phyloP scores from a whole-genome alignment of 1,140 invertebrate genomes.

The fruit fly (Drosophila melanogaster) region Release_6_plus_ISO1_MT NT_037436.4:20142501-20143000 shows the following conservation, averaged over 20 bases:
- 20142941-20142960: background rate
- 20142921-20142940: background rate
- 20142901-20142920: background rate
- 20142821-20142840: constrained; percentile 40
- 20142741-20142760: constrained; percentile 36
- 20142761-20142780: constrained; percentile 39
- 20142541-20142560: too few species aligned
- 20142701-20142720: constrained; percentile 47
- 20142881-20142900: background rate
- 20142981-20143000: constrained; percentile 4
- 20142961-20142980: constrained; percentile 16
- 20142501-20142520: too few species aligned
- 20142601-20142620: too few species aligned
- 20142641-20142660: too few species aligned
- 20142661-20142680: too few species aligned
- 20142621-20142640: too few species aligned
- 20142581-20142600: too few species aligned
- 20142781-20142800: constrained; percentile 20
- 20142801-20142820: constrained; percentile 50
- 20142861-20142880: background rate
- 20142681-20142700: constrained; percentile 11
- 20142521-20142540: too few species aligned
- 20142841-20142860: constrained; percentile 35
- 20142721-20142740: constrained; percentile 46
- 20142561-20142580: too few species aligned